Evolutionary conservation across 2,797 vertebrate genomes (phyloP), one percentile per base, ranked within the genome.

Genomic region (Gambusia yucatana): DNA sequence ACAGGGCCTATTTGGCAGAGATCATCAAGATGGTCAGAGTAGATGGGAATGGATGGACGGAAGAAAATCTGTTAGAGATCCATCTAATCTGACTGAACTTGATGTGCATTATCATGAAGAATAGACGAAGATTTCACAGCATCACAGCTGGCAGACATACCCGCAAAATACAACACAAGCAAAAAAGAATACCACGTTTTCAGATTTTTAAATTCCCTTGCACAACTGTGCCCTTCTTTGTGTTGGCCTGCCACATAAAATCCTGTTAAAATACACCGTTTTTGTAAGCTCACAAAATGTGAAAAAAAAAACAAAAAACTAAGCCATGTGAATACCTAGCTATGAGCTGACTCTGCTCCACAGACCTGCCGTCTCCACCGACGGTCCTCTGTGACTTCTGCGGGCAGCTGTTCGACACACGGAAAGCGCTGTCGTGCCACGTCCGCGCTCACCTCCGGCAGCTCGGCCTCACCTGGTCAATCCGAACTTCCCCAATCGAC

Each of bases 371-470:
- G 7, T 94, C 96, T 0, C 94, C 94, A 0, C 95, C 96, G 1
- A 96, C 96, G 10, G 96, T 98, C 86, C 95, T 95, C 33, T 99
- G 98, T 0, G 96, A 98, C 69, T 98, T 96, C 92, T 99, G 98
- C 4, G 96, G 97, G 1, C 97, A 98, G 86, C 96, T 96, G 85
- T 99, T 99, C 11, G 97, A 98, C 33, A 98, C 97, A 55, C 97
- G 97, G 9, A 99, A 98, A 87, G 97, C 97, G 0, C 94, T 98
- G 9, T 99, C 98, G 0, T 98, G 97, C 90, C 98, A 98, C 0
- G 97, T 96, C 0, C 97, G 97, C 0, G 96, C 97, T 10, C 98
- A 99, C 77, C 94, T 98, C 72, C 95, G 97, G 0, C 97, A 98
- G 79, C 96, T 98, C 75, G 97, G 97, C 0, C 95, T 98, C 10